A percentile compares a stretch with the other conserved stretches of the same genome.
Evolutionary conservation across 1,140 invertebrate species (phyloP).

Genomic region (Diploscapter pachys): DNA sequence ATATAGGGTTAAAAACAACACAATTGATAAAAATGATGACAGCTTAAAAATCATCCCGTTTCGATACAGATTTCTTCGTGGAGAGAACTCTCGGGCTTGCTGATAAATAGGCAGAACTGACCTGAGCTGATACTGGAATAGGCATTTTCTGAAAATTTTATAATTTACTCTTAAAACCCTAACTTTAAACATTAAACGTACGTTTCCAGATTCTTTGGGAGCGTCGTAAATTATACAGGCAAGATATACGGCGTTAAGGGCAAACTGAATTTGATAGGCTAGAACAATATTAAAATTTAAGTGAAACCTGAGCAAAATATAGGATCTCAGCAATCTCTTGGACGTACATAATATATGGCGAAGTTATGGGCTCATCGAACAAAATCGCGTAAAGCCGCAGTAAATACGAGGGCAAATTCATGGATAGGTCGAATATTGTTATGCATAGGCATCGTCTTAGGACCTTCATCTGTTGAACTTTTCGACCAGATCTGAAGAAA

Average conservation of each 20-base stretch:
- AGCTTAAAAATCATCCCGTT: neutral
- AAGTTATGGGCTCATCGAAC: conserved; percentile 12
- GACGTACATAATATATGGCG: conserved; percentile 14
- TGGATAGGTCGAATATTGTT: conserved; percentile 48
- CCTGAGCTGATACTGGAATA: conserved; percentile 2
- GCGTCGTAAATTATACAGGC: conserved; percentile 51
- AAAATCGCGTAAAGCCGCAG: conserved; percentile 47
- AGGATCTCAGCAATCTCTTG: conserved; percentile 50
- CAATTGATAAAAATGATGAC: too few relatives aligned
- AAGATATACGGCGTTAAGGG: conserved; percentile 52
- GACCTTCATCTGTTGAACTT: conserved; percentile 50
- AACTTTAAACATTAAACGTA: neutral
- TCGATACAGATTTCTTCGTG: neutral
- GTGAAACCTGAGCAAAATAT: conserved; percentile 51
- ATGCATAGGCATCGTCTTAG: conserved; percentile 50
- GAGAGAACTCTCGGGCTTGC: neutral
- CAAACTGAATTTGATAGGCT: conserved; percentile 44
- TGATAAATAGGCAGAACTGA: conserved; percentile 11
- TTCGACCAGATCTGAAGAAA: conserved; percentile 33
- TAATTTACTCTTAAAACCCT: neutral
- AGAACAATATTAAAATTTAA: neutral
- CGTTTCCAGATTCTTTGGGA: conserved; percentile 28
- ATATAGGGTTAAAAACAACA: too few relatives aligned
- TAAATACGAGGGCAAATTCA: conserved; percentile 55
- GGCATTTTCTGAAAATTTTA: conserved; percentile 1